A percentile compares a stretch with the other conserved stretches of the same genome.
Conservation (phyloP, 2,888 invertebrate species). For the Scaptomyza polygonia region DNA sequence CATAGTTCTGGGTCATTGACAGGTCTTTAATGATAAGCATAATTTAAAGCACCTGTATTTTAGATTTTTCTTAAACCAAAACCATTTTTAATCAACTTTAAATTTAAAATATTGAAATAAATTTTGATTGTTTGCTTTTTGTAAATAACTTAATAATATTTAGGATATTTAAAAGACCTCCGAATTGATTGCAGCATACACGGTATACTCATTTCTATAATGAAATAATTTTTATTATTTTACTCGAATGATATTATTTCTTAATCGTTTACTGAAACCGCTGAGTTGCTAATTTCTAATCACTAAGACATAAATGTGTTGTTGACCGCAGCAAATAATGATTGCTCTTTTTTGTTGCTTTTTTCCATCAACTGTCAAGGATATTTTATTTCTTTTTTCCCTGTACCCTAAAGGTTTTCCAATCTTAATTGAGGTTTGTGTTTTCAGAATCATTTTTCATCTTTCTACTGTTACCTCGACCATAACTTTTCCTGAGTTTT, state of each 20-base stretch:
- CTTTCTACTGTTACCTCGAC: conserved; percentile 18
- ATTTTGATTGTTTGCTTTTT: no score
- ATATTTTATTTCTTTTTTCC: not conserved
- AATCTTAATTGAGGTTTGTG: conserved; percentile 1
- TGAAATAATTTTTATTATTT: not conserved
- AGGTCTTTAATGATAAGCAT: not conserved
- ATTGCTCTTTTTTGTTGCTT: not conserved
- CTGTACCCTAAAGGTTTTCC: not conserved
- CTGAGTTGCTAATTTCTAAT: not conserved
- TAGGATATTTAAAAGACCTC: no score
- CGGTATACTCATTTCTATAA: no score
- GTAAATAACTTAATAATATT: no score
- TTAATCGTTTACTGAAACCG: not conserved
- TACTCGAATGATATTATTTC: not conserved
- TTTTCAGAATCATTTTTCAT: conserved; percentile 34
- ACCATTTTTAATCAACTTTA: no score
- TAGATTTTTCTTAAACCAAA: not conserved
- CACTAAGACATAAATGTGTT: not conserved
- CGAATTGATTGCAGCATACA: no score
- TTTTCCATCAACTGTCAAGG: not conserved
- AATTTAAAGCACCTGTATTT: not conserved
- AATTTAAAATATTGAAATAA: no score
- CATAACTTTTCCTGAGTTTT: conserved; percentile 6
- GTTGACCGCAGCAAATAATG: conserved; percentile 1
- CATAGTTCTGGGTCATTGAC: not conserved